Conservation (phyloP, 2,797 vertebrate genomes). For the Lepus townsendii region DNA sequence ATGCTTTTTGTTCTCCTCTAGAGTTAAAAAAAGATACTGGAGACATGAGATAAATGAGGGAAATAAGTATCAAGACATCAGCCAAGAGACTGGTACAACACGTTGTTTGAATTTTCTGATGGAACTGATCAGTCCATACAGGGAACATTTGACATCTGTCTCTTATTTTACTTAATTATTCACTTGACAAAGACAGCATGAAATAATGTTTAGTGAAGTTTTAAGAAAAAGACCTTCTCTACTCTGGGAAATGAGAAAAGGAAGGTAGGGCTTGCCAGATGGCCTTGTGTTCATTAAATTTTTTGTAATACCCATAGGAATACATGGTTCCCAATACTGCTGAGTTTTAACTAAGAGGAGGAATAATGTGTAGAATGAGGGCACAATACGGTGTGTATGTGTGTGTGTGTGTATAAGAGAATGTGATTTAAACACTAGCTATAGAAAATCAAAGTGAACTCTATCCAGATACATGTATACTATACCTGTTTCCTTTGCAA, state of each 20-base stretch:
- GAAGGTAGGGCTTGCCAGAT: neutral
- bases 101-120: slow-evolving; percentile 68
- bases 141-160: slow-evolving; percentile 45
- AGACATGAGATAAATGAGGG: slow-evolving; percentile 41
- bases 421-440: slow-evolving; percentile 1
- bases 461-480: neutral
- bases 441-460: neutral
- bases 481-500: neutral
- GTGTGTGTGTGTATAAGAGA: neutral
- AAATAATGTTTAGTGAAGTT: slow-evolving; percentile 24
- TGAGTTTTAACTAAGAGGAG: neutral
- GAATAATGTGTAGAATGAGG: neutral
- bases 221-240: neutral
- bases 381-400: neutral
- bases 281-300: slow-evolving; percentile 22
- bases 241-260: neutral
- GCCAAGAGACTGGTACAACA: slow-evolving; percentile 52
- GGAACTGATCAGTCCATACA: slow-evolving; percentile 62
- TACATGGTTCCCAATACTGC: neutral
- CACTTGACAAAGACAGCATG: neutral
- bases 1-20: slow-evolving; percentile 63
- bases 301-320: slow-evolving; percentile 38
- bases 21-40: neutral
- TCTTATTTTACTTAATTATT: slow-evolving; percentile 69
- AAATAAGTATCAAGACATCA: slow-evolving; percentile 61